Base-by-base conservation (phyloP, 1,140 invertebrate genomes). In the Drosophila teissieri region DNA sequence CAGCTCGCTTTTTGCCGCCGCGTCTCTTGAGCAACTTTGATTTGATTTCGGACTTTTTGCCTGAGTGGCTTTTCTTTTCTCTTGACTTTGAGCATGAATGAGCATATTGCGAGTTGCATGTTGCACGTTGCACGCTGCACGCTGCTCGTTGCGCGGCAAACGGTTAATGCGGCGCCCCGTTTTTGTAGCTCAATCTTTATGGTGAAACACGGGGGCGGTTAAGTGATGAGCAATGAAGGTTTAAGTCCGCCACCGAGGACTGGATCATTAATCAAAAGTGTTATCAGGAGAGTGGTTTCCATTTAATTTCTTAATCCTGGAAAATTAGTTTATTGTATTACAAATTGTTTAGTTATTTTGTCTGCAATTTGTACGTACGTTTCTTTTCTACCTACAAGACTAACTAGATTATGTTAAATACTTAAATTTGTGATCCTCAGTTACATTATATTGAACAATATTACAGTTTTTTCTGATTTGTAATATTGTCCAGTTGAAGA, bases 21-120 rank as follows among this genome's bases (percentile, higher is more conserved):
- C 14, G 72, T 62, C 83, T 88, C 79, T 88, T 88, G 82, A 85
- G 83, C 75, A 73, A 77, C 83, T 88, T 73, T 86, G 83, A 88
- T 86, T 86, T 86, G 78, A 79, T 88, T 80, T 78, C 48, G 58
- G 62, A 4, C 63, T 84, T 84, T 85, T 84, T 85, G 77, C 77
- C 65, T 84, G 67, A 77, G 81, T 76, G 77, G 73, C 63, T 82
- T 88, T 76, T 57, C 80, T 64, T 65, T 68, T 62, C 72, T 76
- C 78, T 57, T 76, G 79, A 69, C 65, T 88, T 82, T 79, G 70
- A 73, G 79, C 75, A 73, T 82, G 81, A 80, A 85, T 85, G 81
- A 65, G 63, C 81, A 73, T 70, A 48, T 72, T 65, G 57, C 46
- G 64, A 69, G 46, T 64, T 49, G 65, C 42, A 48, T 39, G 48